Evolutionary conservation across 2,888 invertebrate genomes (phyloP).

Genomic region (Harpalus rubripes): DNA sequence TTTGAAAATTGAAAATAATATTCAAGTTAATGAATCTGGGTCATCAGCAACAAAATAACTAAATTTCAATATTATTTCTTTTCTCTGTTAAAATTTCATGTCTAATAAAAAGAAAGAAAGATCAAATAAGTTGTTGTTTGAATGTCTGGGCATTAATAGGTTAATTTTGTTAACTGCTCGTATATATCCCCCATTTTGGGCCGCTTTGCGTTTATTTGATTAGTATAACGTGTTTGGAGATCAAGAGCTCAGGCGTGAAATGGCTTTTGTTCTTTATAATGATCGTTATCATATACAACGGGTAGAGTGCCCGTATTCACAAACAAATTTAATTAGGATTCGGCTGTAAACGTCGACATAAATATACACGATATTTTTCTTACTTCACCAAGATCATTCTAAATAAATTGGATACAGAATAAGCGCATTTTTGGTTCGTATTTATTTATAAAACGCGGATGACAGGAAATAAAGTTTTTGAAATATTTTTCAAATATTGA

Average conservation of each 20-base stretch:
- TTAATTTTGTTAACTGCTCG: constrained; percentile 48
- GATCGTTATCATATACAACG: constrained; percentile 56
- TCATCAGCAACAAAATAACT: no score
- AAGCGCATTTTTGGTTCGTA: background rate
- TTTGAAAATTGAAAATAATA: no score
- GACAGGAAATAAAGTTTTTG: constrained; percentile 13
- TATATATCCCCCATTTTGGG: constrained; percentile 36
- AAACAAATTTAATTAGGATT: constrained; percentile 64
- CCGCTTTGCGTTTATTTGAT: constrained; percentile 58
- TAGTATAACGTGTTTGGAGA: constrained; percentile 62
- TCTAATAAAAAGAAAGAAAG: constrained; percentile 41
- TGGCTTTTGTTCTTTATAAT: constrained; percentile 64
- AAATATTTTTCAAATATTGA: background rate
- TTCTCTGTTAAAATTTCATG: background rate
- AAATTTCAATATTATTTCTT: background rate
- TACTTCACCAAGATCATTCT: constrained; percentile 19
- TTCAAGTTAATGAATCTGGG: no score
- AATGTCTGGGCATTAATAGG: constrained; percentile 44
- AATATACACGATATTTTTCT: constrained; percentile 59
- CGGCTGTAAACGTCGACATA: constrained; percentile 55
- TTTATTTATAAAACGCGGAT: background rate
- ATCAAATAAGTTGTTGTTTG: constrained; percentile 58
- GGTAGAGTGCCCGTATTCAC: constrained; percentile 37
- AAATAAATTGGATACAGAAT: constrained; percentile 37
- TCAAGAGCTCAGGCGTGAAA: constrained; percentile 53